Base-by-base conservation (phyloP, 1,140 invertebrate genomes). In the Neodiprion lecontei region DNA sequence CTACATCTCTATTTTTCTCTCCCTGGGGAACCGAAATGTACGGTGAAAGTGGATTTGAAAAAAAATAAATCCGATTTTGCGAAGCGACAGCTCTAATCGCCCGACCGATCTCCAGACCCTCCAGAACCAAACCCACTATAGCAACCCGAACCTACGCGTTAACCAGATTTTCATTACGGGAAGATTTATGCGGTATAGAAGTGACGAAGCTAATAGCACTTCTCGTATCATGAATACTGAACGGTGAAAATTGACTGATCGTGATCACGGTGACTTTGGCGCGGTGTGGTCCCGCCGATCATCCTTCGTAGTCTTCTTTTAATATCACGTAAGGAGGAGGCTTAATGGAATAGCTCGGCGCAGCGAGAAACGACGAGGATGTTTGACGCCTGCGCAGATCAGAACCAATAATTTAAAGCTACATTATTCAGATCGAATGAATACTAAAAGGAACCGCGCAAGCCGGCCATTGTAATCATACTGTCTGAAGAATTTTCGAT, bases 391-490 rank as follows among this genome's bases (percentile, higher is more conserved):
- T 73, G 80, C 78, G 76, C 77, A 76, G 74, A 78, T 73, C 79
- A 71, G 78, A 76, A 79, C 76, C 78, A 74, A 82, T 85, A 84
- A 84, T 84, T 84, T 82, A 81, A 82, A 80, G 77, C 75, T 79
- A 79, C 79, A 82, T 85, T 82, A 83, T 84, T 84, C 79, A 82
- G 78, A 82, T 83, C 77, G 77, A 79, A 80, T 79, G 79, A 84
- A 85, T 80, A 77, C 75, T 79, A 81, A 84, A 79, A 72, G 79
- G 75, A 68, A 50, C 11, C 73, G 68, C 72, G 61, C 72, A 5
- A 40, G 28, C 28, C 28, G 28, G 70, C 71, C 76, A 79, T 78
- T 81, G 79, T 83, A 83, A 83, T 84, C 81, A 80, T 75, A 68
- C 72, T 75, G 82, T 76, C 77, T 75, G 78, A 79, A 80, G 78